Percentiles rank a stretch among this genome's conserved stretches.
Conservation (phyloP, 2,888 invertebrate species). For the Agapetus fuscipes region DNA sequence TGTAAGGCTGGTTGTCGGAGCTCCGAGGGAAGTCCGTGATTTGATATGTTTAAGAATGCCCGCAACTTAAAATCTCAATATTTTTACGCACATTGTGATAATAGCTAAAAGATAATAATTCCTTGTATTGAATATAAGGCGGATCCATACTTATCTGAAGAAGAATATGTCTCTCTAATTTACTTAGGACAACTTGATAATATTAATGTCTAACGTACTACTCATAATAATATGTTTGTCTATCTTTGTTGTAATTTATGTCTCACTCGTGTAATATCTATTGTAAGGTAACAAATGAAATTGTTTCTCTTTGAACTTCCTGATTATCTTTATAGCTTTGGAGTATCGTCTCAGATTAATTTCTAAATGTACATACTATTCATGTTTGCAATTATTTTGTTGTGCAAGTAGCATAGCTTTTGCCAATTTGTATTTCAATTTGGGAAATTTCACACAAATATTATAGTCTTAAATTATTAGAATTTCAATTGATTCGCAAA, state of each 20-base stretch:
- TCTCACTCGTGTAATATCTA: conserved; percentile 20
- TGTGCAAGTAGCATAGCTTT: conserved; percentile 20
- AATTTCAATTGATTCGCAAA: no score
- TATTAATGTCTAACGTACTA: conserved; percentile 20
- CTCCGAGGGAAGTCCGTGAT: conserved; percentile 13
- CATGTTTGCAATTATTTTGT: conserved; percentile 19
- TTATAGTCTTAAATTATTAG: no score
- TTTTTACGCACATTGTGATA: conserved; percentile 24
- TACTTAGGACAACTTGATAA: conserved; percentile 18
- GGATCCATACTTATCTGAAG: conserved; percentile 18
- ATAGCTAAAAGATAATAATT: conserved; percentile 22
- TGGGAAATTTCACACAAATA: neutral
- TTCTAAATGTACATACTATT: conserved; percentile 19
- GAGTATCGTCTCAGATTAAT: conserved; percentile 18
- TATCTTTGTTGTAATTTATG: conserved; percentile 22
- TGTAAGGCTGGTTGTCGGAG: no score
- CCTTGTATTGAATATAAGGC: conserved; percentile 20
- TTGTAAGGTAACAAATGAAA: conserved; percentile 16
- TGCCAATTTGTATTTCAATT: conserved; percentile 2
- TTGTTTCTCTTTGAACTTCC: conserved; percentile 16
- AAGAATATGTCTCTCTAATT: conserved; percentile 22
- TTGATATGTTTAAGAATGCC: conserved; percentile 10
- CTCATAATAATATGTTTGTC: conserved; percentile 20
- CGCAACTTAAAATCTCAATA: conserved; percentile 20
- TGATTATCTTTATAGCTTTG: conserved; percentile 12